These are phyloP conservation scores for Tubiluchus corallicola DNA, from an alignment of 2,888 invertebrate genomes.

Conservation along the genomic window DNA sequence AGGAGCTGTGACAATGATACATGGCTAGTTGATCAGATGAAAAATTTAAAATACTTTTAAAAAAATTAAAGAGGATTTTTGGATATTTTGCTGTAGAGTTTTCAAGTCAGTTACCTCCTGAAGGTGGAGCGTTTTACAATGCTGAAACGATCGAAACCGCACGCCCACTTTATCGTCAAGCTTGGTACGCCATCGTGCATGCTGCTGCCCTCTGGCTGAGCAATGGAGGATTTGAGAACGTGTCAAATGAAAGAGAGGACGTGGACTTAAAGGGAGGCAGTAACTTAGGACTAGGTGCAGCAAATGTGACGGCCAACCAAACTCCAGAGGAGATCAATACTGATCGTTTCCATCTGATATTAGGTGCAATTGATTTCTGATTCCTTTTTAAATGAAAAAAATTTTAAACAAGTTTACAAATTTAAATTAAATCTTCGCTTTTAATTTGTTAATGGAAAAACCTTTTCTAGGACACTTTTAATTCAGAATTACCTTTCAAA, in stretches of 20 bases:
- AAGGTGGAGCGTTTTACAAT: constrained; percentile 93
- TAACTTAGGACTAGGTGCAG: constrained; percentile 24
- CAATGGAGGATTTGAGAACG: constrained; percentile 41
- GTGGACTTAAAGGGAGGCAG: constrained; percentile 17
- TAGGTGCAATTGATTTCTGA: too few relatives aligned
- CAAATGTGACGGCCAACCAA: constrained; percentile 25
- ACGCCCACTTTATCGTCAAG: constrained; percentile 67
- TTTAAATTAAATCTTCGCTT: too few relatives aligned
- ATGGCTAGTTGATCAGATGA: too few relatives aligned
- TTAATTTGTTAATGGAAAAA: too few relatives aligned
- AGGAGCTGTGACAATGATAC: too few relatives aligned
- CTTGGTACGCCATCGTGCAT: constrained; percentile 88
- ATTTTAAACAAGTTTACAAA: too few relatives aligned
- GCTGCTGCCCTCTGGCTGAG: constrained; percentile 74
- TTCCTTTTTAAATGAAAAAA: too few relatives aligned
- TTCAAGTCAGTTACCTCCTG: constrained; percentile 76
- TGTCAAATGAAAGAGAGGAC: constrained; percentile 17
- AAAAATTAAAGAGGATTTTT: too few relatives aligned
- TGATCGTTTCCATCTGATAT: constrained; percentile 58
- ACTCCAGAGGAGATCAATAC: constrained; percentile 38
- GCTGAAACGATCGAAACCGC: constrained; percentile 87
- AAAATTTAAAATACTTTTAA: too few relatives aligned
- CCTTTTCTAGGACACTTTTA: too few relatives aligned
- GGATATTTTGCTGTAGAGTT: constrained; percentile 43
- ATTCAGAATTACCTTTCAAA: too few relatives aligned